A percentile compares a stretch with the other conserved stretches of the same genome.
These are phyloP conservation scores for Lasioglossum leucozonium DNA, from an alignment of 2,888 invertebrate genomes.

Conservation along the genomic window DNA sequence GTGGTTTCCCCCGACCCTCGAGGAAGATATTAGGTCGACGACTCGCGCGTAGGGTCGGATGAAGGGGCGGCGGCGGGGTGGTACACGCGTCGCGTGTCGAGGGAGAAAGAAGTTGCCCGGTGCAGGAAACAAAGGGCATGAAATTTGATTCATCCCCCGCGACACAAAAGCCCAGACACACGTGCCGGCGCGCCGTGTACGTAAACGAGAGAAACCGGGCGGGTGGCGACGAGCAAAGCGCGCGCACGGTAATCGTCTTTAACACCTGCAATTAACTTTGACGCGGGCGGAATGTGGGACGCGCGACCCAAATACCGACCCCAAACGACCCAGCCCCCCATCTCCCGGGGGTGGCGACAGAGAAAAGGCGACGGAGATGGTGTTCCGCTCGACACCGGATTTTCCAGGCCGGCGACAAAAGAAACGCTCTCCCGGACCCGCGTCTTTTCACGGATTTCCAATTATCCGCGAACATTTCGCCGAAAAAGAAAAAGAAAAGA, in stretches of 20 bases:
- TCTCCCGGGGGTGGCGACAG: not conserved
- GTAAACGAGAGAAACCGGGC: not conserved
- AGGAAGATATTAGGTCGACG: constrained; percentile 17
- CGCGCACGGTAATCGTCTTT: constrained; percentile 70
- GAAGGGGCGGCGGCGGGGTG: too few relatives aligned
- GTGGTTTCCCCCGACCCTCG: not conserved
- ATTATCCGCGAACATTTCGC: constrained; percentile 22
- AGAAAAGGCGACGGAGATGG: constrained; percentile 15
- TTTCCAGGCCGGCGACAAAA: constrained; percentile 31
- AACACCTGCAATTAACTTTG: constrained; percentile 77
- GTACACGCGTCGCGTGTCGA: not conserved
- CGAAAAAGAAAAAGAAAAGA: too few relatives aligned
- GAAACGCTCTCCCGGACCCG: not conserved
- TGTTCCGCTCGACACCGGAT: constrained; percentile 50
- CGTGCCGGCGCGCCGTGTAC: constrained; percentile 24
- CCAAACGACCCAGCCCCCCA: not conserved
- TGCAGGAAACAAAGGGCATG: constrained; percentile 51
- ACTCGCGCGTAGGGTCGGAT: constrained; percentile 34
- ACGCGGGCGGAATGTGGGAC: constrained; percentile 60
- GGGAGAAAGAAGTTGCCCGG: constrained; percentile 28
- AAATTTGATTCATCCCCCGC: constrained; percentile 57
- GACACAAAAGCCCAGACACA: constrained; percentile 48
- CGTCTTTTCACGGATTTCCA: constrained; percentile 39
- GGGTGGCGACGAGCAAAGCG: constrained; percentile 1
- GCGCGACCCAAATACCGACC: constrained; percentile 65